Evolutionary conservation across 1,140 invertebrate genomes (phyloP).

Genomic region (Protaetia brevitarsis): DNA sequence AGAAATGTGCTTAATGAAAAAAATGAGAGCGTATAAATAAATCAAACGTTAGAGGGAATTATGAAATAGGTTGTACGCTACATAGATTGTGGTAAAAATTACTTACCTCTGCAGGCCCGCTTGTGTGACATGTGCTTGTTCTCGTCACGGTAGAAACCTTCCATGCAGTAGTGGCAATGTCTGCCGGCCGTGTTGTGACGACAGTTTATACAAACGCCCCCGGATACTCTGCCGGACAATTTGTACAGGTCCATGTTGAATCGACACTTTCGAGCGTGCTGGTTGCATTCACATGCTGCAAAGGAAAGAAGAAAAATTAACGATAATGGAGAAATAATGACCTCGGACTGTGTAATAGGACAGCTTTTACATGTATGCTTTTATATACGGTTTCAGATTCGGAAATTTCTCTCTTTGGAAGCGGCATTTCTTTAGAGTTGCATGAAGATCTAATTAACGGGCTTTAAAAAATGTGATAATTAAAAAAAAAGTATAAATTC

Average conservation of each 20-base stretch:
- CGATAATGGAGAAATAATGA: conserved; percentile 12
- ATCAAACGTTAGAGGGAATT: too few species aligned
- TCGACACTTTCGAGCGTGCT: conserved; percentile 91
- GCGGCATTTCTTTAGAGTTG: too few species aligned
- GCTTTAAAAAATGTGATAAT: too few species aligned
- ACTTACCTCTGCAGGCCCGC: conserved; percentile 97
- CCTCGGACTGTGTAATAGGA: background rate
- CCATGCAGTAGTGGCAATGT: conserved; percentile 97
- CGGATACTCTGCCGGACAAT: conserved; percentile 88
- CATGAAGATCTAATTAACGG: too few species aligned
- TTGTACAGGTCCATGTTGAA: conserved; percentile 99
- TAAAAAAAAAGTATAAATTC: too few species aligned
- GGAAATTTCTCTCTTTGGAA: too few species aligned
- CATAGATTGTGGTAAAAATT: too few species aligned
- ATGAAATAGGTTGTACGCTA: too few species aligned
- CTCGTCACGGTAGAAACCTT: conserved; percentile 93
- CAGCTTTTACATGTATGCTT: too few species aligned
- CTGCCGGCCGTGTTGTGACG: conserved; percentile 94
- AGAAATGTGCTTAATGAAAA: too few species aligned
- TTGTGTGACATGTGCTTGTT: conserved; percentile 90
- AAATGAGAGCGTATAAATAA: too few species aligned
- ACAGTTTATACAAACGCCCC: conserved; percentile 95
- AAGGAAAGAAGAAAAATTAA: conserved; percentile 45
- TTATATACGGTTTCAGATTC: too few species aligned
- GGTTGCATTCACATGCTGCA: conserved; percentile 98